Conservation (phyloP, 2,888 invertebrate genomes). For the Eristalis tenax region DNA sequence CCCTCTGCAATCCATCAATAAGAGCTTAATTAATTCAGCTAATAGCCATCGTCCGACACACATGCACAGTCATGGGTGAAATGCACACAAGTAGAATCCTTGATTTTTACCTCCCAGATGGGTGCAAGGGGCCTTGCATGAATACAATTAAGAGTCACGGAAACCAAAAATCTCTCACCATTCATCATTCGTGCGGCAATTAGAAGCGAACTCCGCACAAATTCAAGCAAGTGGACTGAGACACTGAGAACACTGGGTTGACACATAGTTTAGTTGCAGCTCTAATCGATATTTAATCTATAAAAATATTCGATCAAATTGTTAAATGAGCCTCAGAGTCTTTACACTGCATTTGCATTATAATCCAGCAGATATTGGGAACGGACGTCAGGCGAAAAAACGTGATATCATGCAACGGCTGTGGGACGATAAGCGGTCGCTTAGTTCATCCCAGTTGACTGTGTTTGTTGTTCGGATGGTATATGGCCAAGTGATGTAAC, state of each 20-base stretch:
- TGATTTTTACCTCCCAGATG: not conserved
- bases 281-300: conserved; percentile 39
- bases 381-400: conserved; percentile 22
- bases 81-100: not conserved
- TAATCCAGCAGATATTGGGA: conserved; percentile 28
- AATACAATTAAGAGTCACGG: not conserved
- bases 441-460: conserved; percentile 32
- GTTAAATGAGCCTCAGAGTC: conserved; percentile 43
- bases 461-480: conserved; percentile 26
- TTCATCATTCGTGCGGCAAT: not conserved
- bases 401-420: conserved; percentile 40
- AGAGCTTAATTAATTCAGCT: not conserved
- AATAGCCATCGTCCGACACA: not conserved
- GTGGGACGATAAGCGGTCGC: conserved; percentile 3
- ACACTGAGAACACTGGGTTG: not conserved
- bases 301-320: conserved; percentile 23
- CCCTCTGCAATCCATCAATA: not conserved
- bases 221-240: not conserved
- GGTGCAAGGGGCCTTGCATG: not conserved
- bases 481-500: conserved; percentile 29
- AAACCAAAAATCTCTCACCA: not conserved
- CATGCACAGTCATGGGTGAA: not conserved
- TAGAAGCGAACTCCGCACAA: not conserved
- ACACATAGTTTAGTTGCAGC: not conserved
- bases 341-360: conserved; percentile 45